Percentiles rank a stretch among this genome's conserved stretches.
These are phyloP conservation scores for Biston stratarius DNA, from an alignment of 2,888 invertebrate species.

Conservation along the genomic window DNA sequence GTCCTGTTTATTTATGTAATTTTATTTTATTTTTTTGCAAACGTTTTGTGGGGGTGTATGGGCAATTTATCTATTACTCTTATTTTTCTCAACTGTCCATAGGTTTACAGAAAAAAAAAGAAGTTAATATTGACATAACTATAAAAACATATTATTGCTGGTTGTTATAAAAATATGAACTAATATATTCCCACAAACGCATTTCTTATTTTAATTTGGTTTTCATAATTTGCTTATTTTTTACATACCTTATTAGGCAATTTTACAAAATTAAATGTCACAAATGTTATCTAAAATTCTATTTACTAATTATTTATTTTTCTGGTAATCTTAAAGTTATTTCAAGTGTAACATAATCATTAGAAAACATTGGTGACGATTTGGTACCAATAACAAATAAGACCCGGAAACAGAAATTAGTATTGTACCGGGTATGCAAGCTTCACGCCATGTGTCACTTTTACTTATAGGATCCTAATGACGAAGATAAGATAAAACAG, in stretches of 20 bases:
- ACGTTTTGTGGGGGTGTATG: slow-evolving; percentile 86
- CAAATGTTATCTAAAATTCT: neutral
- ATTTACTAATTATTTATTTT: neutral
- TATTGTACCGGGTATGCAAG: slow-evolving; percentile 12
- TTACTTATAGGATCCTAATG: slow-evolving; percentile 75
- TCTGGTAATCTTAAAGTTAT: neutral
- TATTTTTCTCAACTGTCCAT: slow-evolving; percentile 29
- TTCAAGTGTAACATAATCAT: neutral
- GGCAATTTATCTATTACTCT: slow-evolving; percentile 64
- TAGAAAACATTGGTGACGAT: neutral
- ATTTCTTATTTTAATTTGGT: slow-evolving; percentile 56
- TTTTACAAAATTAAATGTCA: slow-evolving; percentile 18
- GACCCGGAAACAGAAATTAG: neutral
- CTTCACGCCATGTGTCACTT: slow-evolving; percentile 45
- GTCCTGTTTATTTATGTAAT: slow-evolving; percentile 75
- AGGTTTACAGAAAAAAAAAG: slow-evolving; percentile 11
- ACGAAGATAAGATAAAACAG: slow-evolving; percentile 70
- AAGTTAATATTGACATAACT: slow-evolving; percentile 34
- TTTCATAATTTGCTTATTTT: slow-evolving; percentile 48
- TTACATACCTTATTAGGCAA: slow-evolving; percentile 12
- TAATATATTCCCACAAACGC: slow-evolving; percentile 85
- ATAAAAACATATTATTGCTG: slow-evolving; percentile 48
- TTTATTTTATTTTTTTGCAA: slow-evolving; percentile 71
- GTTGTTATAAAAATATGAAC: slow-evolving; percentile 54
- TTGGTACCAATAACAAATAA: neutral